phyloP scores from a whole-genome alignment of 2,888 invertebrate genomes.

The Elysia crispata region DNA sequence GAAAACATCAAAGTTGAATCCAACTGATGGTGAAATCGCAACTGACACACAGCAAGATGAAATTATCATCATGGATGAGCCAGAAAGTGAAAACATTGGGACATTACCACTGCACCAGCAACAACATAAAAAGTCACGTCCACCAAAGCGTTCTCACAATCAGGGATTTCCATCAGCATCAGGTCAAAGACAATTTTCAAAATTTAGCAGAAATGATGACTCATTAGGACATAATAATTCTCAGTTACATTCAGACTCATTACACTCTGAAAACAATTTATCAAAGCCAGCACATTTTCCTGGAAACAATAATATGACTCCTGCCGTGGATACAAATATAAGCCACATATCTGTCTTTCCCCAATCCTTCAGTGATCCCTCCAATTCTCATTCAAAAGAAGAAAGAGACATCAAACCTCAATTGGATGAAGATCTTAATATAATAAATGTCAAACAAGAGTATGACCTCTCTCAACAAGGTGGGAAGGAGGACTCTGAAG shows the following conservation, averaged over 20 bases:
- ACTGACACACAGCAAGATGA: constrained; percentile 37
- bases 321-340: constrained; percentile 42
- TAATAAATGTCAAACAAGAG: constrained; percentile 46
- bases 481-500: constrained; percentile 42
- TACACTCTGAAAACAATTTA: constrained; percentile 33
- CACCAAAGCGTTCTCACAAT: constrained; percentile 43
- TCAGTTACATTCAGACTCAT: constrained; percentile 26
- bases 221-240: constrained; percentile 27
- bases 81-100: constrained; percentile 49
- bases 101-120: constrained; percentile 33
- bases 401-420: constrained; percentile 46
- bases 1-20: constrained; percentile 13
- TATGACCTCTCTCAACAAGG: constrained; percentile 33
- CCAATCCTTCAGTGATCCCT: constrained; percentile 31
- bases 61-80: constrained; percentile 48
- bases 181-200: constrained; percentile 37
- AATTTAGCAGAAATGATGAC: constrained; percentile 29
- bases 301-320: constrained; percentile 25
- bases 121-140: constrained; percentile 5
- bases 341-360: constrained; percentile 45
- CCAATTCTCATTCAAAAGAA: constrained; percentile 23
- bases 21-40: neutral
- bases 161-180: constrained; percentile 21
- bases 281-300: constrained; percentile 40
- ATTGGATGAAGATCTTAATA: constrained; percentile 42